These are phyloP conservation scores for Grus americana DNA, from an alignment of 2,113 vertebrate genomes.

Conservation along the genomic window DNA sequence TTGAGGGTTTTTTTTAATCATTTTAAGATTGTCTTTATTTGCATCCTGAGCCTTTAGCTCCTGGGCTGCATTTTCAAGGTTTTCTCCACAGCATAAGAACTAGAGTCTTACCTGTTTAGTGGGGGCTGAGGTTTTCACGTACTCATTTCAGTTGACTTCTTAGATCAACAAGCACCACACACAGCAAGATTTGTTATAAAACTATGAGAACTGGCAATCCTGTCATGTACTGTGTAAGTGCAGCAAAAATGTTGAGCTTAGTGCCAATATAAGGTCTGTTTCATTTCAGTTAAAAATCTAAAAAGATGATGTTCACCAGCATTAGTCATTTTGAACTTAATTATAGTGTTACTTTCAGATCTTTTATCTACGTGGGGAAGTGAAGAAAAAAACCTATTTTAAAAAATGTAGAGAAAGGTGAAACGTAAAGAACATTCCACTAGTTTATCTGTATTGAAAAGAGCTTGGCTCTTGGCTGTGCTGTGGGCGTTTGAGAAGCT, in stretches of 20 bases:
- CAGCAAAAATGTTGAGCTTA: background rate
- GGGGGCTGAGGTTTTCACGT: background rate
- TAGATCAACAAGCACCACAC: background rate
- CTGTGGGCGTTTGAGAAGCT: background rate
- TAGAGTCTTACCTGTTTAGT: background rate
- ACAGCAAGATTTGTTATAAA: background rate
- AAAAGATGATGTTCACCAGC: background rate
- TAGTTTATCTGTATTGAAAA: background rate
- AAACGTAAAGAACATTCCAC: background rate
- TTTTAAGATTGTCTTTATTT: background rate
- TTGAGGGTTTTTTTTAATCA: accelerated
- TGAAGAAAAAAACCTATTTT: background rate
- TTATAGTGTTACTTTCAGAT: background rate
- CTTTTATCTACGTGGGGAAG: background rate
- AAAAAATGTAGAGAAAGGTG: background rate
- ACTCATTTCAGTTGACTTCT: background rate
- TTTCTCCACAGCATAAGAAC: background rate
- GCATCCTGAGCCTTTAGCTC: background rate
- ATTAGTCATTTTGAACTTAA: background rate
- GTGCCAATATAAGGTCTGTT: background rate
- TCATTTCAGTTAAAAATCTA: background rate
- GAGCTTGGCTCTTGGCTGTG: background rate
- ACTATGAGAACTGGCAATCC: background rate
- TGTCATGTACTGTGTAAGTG: background rate
- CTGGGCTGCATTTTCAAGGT: background rate